Evolutionary conservation across 2,797 vertebrate species (phyloP).

Genomic region (Acridotheres tristis): DNA sequence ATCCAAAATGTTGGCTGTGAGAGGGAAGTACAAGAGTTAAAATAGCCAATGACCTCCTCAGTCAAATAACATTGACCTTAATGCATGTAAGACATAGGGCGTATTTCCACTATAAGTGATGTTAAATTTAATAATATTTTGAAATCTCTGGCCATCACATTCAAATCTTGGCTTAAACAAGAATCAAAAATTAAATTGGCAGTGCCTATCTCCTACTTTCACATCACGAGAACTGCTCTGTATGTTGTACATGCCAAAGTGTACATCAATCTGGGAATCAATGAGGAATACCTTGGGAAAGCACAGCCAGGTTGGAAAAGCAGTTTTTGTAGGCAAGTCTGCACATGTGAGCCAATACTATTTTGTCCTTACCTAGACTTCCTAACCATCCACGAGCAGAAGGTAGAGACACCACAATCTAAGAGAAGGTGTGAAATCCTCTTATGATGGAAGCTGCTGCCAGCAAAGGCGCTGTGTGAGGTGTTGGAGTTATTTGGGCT

Average conservation of each 20-base stretch:
- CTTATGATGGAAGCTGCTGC: background rate
- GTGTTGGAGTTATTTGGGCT: background rate
- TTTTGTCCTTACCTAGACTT: background rate
- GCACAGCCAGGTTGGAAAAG: background rate
- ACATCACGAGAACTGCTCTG: background rate
- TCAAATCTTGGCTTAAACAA: background rate
- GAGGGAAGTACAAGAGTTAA: background rate
- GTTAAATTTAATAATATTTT: background rate
- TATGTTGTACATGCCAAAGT: background rate
- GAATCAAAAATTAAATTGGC: background rate
- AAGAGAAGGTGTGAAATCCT: background rate
- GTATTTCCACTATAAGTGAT: background rate
- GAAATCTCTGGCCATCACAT: background rate
- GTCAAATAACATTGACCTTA: background rate
- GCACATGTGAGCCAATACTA: rapidly evolving
- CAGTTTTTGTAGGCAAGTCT: background rate
- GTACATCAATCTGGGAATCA: background rate
- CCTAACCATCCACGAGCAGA: background rate
- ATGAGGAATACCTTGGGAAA: background rate
- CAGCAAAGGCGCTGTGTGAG: background rate
- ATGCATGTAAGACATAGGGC: background rate
- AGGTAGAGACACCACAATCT: background rate
- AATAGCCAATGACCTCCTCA: background rate
- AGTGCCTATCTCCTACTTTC: background rate
- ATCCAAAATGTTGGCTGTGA: background rate